Evolutionary conservation across 2,113 vertebrate genomes (phyloP).

Genomic region (Ameiurus melas): DNA sequence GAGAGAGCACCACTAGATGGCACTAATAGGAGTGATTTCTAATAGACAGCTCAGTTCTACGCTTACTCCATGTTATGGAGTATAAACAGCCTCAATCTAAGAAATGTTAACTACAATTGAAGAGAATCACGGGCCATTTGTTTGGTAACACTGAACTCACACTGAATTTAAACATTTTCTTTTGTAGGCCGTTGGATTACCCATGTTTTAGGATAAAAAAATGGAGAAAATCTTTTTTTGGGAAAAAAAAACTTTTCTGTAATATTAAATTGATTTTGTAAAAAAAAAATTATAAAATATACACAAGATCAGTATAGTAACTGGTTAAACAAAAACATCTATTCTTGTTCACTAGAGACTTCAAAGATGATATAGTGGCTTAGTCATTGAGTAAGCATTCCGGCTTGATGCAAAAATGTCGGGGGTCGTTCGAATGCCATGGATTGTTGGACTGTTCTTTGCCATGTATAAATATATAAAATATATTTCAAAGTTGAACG

Average conservation of each 20-base stretch:
- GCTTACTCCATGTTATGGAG: slow-evolving; percentile 37
- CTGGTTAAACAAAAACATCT: slow-evolving; percentile 84
- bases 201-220: slow-evolving; percentile 95
- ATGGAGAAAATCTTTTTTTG: slow-evolving; percentile 72
- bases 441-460: slow-evolving; percentile 63
- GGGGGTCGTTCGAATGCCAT: slow-evolving; percentile 72
- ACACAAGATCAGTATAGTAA: slow-evolving; percentile 82
- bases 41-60: slow-evolving; percentile 42
- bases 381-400: slow-evolving; percentile 77
- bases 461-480: slow-evolving; percentile 57
- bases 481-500: slow-evolving; percentile 57
- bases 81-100: slow-evolving; percentile 37
- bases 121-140: slow-evolving; percentile 17
- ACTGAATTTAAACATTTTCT: slow-evolving; percentile 59
- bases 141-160: slow-evolving; percentile 54
- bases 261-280: slow-evolving; percentile 90
- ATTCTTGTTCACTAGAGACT: slow-evolving; percentile 86
- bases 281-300: slow-evolving; percentile 60
- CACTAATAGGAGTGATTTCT: slow-evolving; percentile 56
- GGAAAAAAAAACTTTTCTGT: slow-evolving; percentile 88
- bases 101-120: slow-evolving; percentile 34
- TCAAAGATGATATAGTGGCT: slow-evolving; percentile 38
- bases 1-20: slow-evolving; percentile 56
- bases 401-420: slow-evolving; percentile 66
- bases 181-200: slow-evolving; percentile 95